Evolutionary conservation across 2,888 invertebrate species (phyloP), one percentile per base, ranked within the genome.

Genomic region (Lathronympha strigana): DNA sequence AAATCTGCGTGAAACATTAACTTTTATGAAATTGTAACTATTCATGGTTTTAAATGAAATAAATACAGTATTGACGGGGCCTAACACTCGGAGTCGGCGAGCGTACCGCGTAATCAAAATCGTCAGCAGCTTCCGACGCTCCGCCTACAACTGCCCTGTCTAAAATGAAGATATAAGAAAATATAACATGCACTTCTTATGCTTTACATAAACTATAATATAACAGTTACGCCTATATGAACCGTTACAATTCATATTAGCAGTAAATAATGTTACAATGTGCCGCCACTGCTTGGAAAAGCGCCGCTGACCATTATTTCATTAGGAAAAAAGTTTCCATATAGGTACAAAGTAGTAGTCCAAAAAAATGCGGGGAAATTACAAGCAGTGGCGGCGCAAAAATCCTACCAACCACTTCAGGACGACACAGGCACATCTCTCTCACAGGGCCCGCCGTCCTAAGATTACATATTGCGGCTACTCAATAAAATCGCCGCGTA

Each of bases 401-500:
- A 38, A 38, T 76, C 73, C 78, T 67, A 73, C 75, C 77, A 74
- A 75, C 75, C 83, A 77, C 77, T 72, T 72, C 75, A 72, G 77
- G 77, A 74, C 74, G 31, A 4, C 21, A 33, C 33, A 5, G 33
- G 19, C 8, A 19, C 23, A 6, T 11, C 19, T 13, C 51, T 8
- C 23, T 23, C 53, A 6, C 53, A n/a, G 33, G 74, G 67, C 72
- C 80, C 76, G 75, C 83, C 80, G 69, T 77, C 77, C 79, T 82
- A 84, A 81, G 77, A 74, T 77, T 81, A 84, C 78, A 83, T 83
- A 79, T 83, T 79, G 81, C 90, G 89, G 88, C 89, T 81, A 89
- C 81, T 90, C 90, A 90, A 90, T 90, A 89, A 87, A 90, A 90
- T 87, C 84, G 85, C 90, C 90, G 90, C 89, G 82, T 86, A 86